These are phyloP conservation scores for Polydrusus tereticollis DNA, from an alignment of 2,888 invertebrate genomes.

Conservation along the genomic window DNA sequence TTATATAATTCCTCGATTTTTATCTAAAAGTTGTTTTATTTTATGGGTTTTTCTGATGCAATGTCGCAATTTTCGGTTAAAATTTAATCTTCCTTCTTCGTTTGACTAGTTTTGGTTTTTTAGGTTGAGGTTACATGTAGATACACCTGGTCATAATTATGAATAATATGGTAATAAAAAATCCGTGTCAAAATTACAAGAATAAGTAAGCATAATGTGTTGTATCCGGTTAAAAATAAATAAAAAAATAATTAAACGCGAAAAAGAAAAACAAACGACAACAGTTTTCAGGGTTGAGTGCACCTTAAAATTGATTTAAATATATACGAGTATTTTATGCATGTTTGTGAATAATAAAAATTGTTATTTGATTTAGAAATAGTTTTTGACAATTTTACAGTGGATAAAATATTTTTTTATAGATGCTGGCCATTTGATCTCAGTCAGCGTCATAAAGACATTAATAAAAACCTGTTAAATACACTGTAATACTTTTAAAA, in stretches of 20 bases:
- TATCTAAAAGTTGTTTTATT: not conserved
- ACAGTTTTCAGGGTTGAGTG: not conserved
- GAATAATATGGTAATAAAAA: not conserved
- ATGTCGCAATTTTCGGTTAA: not conserved
- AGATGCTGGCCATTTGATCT: too few relatives aligned
- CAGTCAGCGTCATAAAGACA: too few relatives aligned
- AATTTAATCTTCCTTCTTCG: constrained; percentile 8
- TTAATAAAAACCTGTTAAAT: too few relatives aligned
- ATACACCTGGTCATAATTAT: constrained; percentile 3
- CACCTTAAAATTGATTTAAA: too few relatives aligned
- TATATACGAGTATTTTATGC: too few relatives aligned
- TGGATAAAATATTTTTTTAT: too few relatives aligned
- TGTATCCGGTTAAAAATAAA: not conserved
- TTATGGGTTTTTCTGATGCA: not conserved
- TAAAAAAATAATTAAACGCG: not conserved
- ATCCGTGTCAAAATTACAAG: not conserved
- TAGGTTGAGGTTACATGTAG: constrained; percentile 22
- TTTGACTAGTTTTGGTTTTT: constrained; percentile 10
- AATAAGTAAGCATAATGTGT: not conserved
- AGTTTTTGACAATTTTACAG: too few relatives aligned
- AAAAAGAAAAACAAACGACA: not conserved
- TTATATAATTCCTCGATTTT: constrained; percentile 7
- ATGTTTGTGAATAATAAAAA: too few relatives aligned
- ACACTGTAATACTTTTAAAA: too few relatives aligned
- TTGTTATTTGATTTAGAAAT: too few relatives aligned